A percentile compares a stretch with the other conserved stretches of the same genome.
phyloP scores from a whole-genome alignment of 2,888 invertebrate species.

The Chironomus riparius region DNA sequence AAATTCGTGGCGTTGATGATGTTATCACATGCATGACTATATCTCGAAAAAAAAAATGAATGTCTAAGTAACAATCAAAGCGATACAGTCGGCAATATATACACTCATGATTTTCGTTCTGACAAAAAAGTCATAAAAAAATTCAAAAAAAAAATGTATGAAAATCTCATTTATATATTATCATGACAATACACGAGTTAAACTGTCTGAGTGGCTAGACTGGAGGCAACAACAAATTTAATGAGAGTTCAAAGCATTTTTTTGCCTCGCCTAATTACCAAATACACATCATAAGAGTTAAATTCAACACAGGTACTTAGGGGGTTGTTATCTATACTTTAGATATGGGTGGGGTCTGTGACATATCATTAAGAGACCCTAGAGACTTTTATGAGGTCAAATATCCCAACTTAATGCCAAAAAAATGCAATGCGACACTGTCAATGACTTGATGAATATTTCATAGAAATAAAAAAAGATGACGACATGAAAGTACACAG shows the following conservation, averaged over 20 bases:
- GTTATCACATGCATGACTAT: neutral
- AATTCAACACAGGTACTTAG: too few relatives aligned
- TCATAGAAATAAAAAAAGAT: neutral
- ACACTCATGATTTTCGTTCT: neutral
- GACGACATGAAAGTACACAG: neutral
- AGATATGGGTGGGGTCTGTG: too few relatives aligned
- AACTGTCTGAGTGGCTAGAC: slow-evolving; percentile 24
- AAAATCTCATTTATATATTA: slow-evolving; percentile 5
- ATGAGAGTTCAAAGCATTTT: slow-evolving; percentile 5
- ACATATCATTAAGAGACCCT: too few relatives aligned
- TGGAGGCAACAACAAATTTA: slow-evolving; percentile 13
- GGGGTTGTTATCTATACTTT: neutral
- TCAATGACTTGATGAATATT: too few relatives aligned
- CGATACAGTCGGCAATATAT: neutral
- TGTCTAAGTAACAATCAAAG: neutral
- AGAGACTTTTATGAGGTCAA: neutral
- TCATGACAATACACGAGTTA: slow-evolving; percentile 20
- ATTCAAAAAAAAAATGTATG: neutral
- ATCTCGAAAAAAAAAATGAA: too few relatives aligned
- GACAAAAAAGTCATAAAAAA: neutral
- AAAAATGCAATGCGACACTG: too few relatives aligned
- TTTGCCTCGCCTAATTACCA: neutral
- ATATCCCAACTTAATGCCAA: too few relatives aligned
- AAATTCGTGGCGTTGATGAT: neutral
- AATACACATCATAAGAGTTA: neutral